Evolutionary conservation across 2,113 vertebrate species (phyloP).

Genomic region (Motacilla tschutschensis): DNA sequence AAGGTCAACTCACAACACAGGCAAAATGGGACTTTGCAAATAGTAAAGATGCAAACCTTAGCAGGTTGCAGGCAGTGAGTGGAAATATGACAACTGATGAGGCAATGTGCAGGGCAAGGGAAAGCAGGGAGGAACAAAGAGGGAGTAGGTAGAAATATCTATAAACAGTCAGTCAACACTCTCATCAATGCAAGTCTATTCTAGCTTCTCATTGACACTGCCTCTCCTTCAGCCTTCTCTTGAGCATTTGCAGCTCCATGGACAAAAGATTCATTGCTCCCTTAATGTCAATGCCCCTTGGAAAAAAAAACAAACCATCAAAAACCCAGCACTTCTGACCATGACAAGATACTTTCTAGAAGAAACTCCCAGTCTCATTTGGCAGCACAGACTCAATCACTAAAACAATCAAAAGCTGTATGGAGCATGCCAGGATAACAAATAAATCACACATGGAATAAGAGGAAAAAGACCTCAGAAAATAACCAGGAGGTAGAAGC

Average conservation of each 20-base stretch:
- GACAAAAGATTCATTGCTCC: not conserved
- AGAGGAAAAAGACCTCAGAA: not conserved
- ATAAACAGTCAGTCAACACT: not conserved
- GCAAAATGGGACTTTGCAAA: not conserved
- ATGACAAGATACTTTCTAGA: not conserved
- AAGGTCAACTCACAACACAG: not conserved
- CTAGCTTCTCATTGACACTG: not conserved
- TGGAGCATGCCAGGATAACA: not conserved
- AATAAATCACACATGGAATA: not conserved
- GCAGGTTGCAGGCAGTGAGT: not conserved
- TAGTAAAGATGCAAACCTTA: not conserved
- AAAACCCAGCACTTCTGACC: not conserved
- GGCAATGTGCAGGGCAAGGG: not conserved
- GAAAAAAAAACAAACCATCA: too few species aligned
- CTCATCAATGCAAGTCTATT: not conserved
- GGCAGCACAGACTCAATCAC: not conserved
- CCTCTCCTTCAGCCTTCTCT: not conserved
- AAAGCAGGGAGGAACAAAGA: not conserved
- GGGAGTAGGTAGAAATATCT: not conserved
- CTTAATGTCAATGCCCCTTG: not conserved
- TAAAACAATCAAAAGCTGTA: not conserved
- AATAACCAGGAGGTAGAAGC: not conserved
- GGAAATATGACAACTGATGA: not conserved
- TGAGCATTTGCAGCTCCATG: not conserved
- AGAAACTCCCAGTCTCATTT: not conserved